Percentiles rank a stretch among this genome's conserved stretches.
Evolutionary conservation across 2,888 invertebrate genomes (phyloP).

Genomic region (Tenthredo mesomela): DNA sequence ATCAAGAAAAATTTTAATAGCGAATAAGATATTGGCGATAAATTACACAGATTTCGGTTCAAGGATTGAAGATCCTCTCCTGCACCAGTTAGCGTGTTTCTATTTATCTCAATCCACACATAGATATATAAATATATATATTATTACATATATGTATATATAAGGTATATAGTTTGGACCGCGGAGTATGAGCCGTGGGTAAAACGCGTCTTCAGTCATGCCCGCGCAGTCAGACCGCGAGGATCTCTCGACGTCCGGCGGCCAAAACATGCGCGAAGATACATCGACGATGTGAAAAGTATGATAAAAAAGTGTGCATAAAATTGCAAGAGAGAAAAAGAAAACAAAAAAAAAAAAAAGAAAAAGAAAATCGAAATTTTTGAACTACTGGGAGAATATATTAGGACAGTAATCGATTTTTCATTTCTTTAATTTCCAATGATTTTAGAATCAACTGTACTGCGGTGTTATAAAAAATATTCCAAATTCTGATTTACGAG

Average conservation of each 20-base stretch:
- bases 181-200: not conserved
- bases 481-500: not conserved
- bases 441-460: not conserved
- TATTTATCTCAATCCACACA: not conserved
- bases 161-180: not conserved
- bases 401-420: not conserved
- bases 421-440: not conserved
- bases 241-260: constrained; percentile 18
- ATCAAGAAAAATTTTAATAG: too few relatives aligned
- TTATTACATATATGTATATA: not conserved
- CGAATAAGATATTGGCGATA: not conserved
- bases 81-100: not conserved
- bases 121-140: not conserved
- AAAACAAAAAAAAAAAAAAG: not conserved
- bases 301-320: not conserved
- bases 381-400: too few relatives aligned
- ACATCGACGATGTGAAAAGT: not conserved
- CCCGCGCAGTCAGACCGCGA: constrained; percentile 42
- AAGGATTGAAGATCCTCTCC: not conserved
- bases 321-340: not conserved
- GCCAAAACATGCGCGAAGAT: not conserved
- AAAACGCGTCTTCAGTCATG: constrained; percentile 41
- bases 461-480: not conserved
- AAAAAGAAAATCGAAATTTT: too few relatives aligned
- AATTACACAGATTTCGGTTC: not conserved